Conservation (phyloP, 2,113 vertebrate species). For the Gallinago media region DNA sequence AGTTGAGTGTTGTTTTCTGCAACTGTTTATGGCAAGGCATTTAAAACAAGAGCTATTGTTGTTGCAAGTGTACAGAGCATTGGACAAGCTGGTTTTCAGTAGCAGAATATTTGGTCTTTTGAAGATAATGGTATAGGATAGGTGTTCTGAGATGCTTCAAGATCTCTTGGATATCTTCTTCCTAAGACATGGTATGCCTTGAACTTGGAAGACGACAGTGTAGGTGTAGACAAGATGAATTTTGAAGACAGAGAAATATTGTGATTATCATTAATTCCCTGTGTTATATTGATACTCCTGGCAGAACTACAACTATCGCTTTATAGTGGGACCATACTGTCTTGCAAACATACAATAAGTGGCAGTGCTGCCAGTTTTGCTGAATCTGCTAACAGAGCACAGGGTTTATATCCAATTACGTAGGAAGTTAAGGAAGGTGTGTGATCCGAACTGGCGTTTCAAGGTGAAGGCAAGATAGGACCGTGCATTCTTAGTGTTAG, state of each 20-base stretch:
- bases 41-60: not conserved
- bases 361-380: not conserved
- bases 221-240: not conserved
- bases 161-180: not conserved
- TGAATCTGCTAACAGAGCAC: not conserved
- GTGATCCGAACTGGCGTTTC: not conserved
- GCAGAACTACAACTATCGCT: not conserved
- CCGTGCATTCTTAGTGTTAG: not conserved
- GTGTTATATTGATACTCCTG: not conserved
- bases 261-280: not conserved
- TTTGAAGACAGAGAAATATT: not conserved
- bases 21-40: not conserved
- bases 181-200: not conserved
- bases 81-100: not conserved
- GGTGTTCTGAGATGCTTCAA: not conserved
- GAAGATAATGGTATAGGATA: not conserved
- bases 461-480: not conserved
- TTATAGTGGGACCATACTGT: not conserved
- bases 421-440: not conserved
- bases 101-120: not conserved
- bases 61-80: not conserved
- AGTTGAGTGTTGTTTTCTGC: not conserved
- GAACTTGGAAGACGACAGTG: not conserved
- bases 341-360: not conserved
- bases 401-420: fast-evolving